Percentiles rank a stretch among this genome's conserved stretches.
phyloP scores from a whole-genome alignment of 2,113 vertebrate species.

The Lophura nycthemera region DNA sequence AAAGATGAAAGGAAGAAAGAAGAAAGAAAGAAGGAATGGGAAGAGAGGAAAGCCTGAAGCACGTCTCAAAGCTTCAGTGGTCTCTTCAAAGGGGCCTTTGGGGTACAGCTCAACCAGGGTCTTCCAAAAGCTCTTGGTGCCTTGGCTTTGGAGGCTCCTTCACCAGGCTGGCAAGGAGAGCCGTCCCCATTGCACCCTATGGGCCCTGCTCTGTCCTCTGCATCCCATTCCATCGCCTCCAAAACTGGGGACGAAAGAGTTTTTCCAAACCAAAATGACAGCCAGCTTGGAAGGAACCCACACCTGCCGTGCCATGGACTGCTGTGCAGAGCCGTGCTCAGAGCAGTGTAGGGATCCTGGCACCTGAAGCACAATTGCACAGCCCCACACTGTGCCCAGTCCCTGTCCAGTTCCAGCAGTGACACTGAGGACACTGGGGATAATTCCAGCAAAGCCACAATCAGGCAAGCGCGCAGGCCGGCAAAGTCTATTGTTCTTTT shows the following conservation, averaged over 20 bases:
- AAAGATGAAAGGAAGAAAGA: neutral
- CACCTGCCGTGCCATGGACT: neutral
- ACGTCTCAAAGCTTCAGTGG: neutral
- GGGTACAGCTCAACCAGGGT: neutral
- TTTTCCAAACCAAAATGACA: neutral
- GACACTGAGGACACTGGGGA: neutral
- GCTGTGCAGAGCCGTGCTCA: neutral
- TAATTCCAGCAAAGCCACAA: slow-evolving; percentile 39
- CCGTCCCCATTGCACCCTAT: neutral
- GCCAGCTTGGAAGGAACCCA: neutral
- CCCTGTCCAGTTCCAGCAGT: neutral
- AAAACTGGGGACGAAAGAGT: neutral
- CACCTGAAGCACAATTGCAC: rapidly evolving
- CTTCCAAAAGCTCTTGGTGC: neutral
- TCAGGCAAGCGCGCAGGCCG: neutral
- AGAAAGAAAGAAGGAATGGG: neutral
- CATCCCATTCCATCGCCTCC: rapidly evolving
- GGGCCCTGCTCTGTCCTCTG: neutral
- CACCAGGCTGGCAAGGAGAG: neutral
- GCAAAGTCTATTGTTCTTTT: slow-evolving; percentile 39
- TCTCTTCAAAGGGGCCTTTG: neutral
- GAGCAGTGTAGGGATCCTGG: rapidly evolving
- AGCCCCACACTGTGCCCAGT: rapidly evolving
- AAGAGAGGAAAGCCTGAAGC: neutral
- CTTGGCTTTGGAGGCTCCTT: neutral